These are phyloP conservation scores for Myiozetetes cayanensis DNA, from an alignment of 2,113 vertebrate genomes.

Conservation along the genomic window DNA sequence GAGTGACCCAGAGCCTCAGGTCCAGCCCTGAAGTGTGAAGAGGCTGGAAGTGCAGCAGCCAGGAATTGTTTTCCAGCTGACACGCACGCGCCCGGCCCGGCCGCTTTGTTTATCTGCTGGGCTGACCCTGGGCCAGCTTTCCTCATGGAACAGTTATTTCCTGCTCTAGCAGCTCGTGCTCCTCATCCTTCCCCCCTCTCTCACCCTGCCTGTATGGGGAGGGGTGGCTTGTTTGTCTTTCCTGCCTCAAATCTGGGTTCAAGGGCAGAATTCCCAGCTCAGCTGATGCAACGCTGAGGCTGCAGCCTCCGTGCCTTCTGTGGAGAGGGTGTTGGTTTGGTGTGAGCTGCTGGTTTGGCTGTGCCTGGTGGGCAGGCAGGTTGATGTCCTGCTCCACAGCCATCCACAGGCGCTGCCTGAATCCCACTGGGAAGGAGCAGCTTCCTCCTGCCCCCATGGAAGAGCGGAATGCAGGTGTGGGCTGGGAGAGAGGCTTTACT, in stretches of 20 bases:
- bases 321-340: neutral
- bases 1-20: neutral
- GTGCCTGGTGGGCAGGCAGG: neutral
- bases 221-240: neutral
- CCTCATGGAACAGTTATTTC: constrained; percentile 28
- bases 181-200: neutral
- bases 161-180: neutral
- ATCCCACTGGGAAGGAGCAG: neutral
- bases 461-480: neutral
- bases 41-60: neutral
- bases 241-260: neutral
- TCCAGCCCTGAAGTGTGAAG: neutral
- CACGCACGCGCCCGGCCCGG: neutral
- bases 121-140: neutral
- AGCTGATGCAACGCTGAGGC: fast-evolving
- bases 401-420: neutral
- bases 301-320: neutral
- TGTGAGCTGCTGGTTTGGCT: neutral
- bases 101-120: neutral
- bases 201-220: fast-evolving
- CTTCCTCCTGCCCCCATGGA: neutral
- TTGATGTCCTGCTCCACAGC: neutral
- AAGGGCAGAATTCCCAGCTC: neutral
- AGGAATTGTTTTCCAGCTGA: neutral
- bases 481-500: constrained; percentile 1